Conservation (phyloP, 2,888 invertebrate species). For the Mythimna vitellina region DNA sequence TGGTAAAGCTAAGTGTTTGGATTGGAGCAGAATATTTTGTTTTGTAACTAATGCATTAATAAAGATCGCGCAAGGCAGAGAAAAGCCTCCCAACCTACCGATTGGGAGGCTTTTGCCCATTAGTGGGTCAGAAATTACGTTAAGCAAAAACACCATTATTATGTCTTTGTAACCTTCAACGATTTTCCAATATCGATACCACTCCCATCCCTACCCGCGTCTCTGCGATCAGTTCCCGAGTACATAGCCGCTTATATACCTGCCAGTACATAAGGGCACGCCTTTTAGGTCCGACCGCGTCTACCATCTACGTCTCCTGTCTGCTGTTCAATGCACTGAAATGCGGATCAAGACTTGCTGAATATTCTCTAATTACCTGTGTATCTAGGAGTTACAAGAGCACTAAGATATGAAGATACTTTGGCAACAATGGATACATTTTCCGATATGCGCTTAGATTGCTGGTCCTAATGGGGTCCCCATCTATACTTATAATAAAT, state of each 20-base stretch:
- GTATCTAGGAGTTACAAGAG: background rate
- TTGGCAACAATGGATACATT: background rate
- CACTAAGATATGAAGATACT: background rate
- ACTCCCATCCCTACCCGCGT: conserved; percentile 66
- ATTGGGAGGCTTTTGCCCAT: no score
- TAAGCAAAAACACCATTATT: no score
- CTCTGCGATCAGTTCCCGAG: conserved; percentile 75
- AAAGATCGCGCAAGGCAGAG: no score
- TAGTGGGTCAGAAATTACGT: no score
- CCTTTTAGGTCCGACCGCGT: conserved; percentile 81
- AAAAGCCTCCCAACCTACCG: no score
- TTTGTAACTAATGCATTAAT: no score
- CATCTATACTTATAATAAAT: no score
- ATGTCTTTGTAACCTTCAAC: no score
- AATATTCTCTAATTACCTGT: conserved; percentile 41
- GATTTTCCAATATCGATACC: conserved; percentile 34
- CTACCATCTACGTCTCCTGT: conserved; percentile 67
- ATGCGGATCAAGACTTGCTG: conserved; percentile 40
- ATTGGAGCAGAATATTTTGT: background rate
- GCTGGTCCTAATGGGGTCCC: no score
- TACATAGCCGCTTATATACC: conserved; percentile 79
- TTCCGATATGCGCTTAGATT: no score
- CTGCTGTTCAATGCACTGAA: conserved; percentile 49
- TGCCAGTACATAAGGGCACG: conserved; percentile 79
- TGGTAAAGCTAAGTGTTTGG: background rate